These are phyloP conservation scores for Rhynchomys soricoides DNA, from an alignment of 2,113 vertebrate species.

Conservation along the genomic window DNA sequence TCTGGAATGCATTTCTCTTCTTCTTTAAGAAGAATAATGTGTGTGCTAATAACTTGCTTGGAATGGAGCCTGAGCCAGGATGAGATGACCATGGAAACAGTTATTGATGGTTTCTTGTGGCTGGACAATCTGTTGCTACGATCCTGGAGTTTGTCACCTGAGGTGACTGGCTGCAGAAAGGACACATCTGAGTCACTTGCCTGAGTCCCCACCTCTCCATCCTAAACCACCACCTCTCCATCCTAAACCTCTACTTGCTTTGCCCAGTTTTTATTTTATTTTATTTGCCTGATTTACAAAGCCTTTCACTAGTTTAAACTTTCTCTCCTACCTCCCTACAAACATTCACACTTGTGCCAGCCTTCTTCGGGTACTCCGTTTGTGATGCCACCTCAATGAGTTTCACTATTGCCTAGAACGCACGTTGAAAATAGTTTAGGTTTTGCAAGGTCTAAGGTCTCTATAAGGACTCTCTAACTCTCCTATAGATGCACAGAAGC, in stretches of 20 bases:
- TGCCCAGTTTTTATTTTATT: background rate
- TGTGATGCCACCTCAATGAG: background rate
- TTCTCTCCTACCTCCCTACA: background rate
- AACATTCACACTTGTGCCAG: background rate
- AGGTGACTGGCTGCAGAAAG: constrained; percentile 55
- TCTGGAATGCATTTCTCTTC: constrained; percentile 80
- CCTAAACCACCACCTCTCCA: too few species aligned
- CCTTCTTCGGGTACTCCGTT: background rate
- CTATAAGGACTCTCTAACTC: background rate
- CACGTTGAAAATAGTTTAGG: background rate
- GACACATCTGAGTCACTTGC: constrained; percentile 40
- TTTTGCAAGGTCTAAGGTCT: background rate
- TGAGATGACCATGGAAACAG: constrained; percentile 71
- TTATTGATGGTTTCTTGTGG: constrained; percentile 77
- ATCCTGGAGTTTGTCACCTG: constrained; percentile 73
- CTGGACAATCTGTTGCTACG: constrained; percentile 61
- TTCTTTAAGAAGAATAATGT: constrained; percentile 82
- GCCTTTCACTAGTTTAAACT: background rate
- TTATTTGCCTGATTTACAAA: background rate
- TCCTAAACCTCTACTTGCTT: background rate
- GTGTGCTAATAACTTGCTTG: constrained; percentile 76
- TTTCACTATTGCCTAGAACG: background rate
- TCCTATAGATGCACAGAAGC: background rate
- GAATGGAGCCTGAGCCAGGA: constrained; percentile 68
- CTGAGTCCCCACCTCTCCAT: background rate